These are phyloP conservation scores for Cydia splendana DNA, from an alignment of 1,140 invertebrate genomes.

Conservation along the genomic window DNA sequence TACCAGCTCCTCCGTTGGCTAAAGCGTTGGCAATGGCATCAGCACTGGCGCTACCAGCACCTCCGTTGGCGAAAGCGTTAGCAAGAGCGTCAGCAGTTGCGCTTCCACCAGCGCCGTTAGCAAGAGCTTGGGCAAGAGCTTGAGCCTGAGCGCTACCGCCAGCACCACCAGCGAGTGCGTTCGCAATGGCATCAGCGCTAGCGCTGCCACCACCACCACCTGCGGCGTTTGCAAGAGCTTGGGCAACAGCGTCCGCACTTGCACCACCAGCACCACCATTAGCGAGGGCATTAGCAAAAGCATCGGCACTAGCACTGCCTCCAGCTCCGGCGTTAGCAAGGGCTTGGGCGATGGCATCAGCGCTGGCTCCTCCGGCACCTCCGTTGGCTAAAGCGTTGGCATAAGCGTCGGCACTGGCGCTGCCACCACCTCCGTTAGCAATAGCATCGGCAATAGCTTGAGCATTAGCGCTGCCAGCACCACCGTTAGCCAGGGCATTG, in stretches of 20 bases:
- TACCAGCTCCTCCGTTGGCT: background rate
- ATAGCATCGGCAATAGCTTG: conserved; percentile 5
- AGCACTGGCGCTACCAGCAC: background rate
- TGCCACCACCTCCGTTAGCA: background rate
- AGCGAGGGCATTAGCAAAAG: background rate
- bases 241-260: background rate
- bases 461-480: conserved; percentile 10
- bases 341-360: background rate
- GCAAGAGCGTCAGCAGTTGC: background rate
- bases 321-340: background rate
- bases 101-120: background rate
- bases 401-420: conserved; percentile 3
- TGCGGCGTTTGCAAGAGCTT: background rate
- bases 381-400: background rate
- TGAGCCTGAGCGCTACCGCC: background rate
- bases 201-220: background rate
- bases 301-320: background rate
- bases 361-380: background rate
- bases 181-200: background rate
- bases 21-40: conserved; percentile 1
- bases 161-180: conserved; percentile 11
- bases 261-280: background rate
- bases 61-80: background rate
- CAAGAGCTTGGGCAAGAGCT: background rate
- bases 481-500: background rate